phyloP scores from a whole-genome alignment of 2,888 invertebrate genomes.

The Lepidochrysops patricia region DNA sequence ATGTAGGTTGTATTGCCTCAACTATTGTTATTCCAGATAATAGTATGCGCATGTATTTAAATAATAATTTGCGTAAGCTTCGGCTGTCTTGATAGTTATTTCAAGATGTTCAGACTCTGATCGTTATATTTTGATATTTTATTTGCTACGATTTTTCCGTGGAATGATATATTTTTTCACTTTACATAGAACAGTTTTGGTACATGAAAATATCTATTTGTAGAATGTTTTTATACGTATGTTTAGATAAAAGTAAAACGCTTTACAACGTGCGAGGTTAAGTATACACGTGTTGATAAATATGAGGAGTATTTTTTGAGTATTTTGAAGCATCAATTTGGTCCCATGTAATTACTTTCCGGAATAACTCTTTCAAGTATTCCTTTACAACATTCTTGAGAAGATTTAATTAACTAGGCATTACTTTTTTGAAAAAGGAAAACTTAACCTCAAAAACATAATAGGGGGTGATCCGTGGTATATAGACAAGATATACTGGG shows the following conservation, averaged over 20 bases:
- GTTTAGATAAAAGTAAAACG: too few species aligned
- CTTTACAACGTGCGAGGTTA: too few species aligned
- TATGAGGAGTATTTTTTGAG: too few species aligned
- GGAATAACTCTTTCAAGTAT: background rate
- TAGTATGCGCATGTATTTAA: conserved; percentile 8
- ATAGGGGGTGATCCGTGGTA: background rate
- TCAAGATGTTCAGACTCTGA: background rate
- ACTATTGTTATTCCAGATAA: background rate
- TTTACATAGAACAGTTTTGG: background rate
- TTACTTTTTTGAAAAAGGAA: too few species aligned
- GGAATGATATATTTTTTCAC: background rate
- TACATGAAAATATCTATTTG: too few species aligned
- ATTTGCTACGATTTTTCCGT: too few species aligned
- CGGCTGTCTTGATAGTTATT: background rate
- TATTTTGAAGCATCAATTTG: background rate
- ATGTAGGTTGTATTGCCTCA: background rate
- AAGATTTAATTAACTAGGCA: background rate
- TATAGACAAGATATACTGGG: background rate
- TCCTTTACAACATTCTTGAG: background rate
- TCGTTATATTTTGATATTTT: too few species aligned
- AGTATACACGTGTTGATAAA: background rate
- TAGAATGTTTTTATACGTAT: too few species aligned
- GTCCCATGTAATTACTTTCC: background rate
- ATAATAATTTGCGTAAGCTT: background rate
- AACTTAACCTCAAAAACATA: too few species aligned